Conservation (phyloP, 2,888 invertebrate genomes). For the Esperia sulphurella region DNA sequence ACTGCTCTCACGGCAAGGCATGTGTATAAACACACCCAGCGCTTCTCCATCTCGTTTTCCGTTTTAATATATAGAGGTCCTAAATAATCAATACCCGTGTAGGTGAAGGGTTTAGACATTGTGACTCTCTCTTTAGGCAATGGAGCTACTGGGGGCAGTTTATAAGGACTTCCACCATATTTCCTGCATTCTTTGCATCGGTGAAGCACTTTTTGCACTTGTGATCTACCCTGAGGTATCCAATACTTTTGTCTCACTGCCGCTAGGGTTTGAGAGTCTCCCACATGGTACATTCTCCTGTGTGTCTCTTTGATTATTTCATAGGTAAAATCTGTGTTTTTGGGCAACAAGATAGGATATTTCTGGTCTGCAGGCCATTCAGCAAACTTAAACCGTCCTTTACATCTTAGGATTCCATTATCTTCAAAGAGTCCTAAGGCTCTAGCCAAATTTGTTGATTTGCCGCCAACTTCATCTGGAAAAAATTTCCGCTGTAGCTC, state of each 20-base stretch:
- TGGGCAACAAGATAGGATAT: too few relatives aligned
- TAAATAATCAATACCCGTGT: too few relatives aligned
- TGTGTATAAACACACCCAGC: too few relatives aligned
- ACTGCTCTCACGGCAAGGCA: too few relatives aligned
- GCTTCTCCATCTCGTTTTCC: too few relatives aligned
- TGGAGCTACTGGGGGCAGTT: conserved; percentile 8
- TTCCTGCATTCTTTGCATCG: conserved; percentile 8
- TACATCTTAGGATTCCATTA: background rate
- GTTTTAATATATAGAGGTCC: too few relatives aligned
- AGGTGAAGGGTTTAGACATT: conserved; percentile 8
- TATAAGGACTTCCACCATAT: conserved; percentile 12
- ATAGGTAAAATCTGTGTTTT: too few relatives aligned
- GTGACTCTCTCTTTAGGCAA: conserved; percentile 11
- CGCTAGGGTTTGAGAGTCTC: conserved; percentile 6
- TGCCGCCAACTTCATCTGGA: too few relatives aligned
- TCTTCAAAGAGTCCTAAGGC: background rate
- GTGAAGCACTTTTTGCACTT: conserved; percentile 6
- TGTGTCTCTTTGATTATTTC: too few relatives aligned
- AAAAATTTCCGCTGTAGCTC: too few relatives aligned
- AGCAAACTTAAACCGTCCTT: background rate
- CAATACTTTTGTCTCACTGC: conserved; percentile 6
- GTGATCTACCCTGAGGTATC: conserved; percentile 8
- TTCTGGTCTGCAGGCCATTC: too few relatives aligned
- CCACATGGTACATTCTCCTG: conserved; percentile 14
- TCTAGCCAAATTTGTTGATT: background rate